Evolutionary conservation across 2,888 invertebrate species (phyloP).

Genomic region (Rhorus exstirpatorius): DNA sequence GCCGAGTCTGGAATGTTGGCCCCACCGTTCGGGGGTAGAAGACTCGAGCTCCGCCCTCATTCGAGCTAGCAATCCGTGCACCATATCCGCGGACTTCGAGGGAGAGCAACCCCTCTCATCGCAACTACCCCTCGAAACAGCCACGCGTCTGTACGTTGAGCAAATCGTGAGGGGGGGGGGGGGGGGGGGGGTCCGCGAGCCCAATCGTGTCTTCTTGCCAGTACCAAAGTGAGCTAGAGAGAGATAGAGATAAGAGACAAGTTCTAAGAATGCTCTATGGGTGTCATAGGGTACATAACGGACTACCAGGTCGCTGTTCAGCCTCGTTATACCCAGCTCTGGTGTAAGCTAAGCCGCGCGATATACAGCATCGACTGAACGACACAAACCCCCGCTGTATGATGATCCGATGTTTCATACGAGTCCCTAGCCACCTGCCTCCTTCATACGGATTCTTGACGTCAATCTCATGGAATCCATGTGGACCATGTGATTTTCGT

Average conservation of each 20-base stretch:
- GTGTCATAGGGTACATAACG: slow-evolving; percentile 31
- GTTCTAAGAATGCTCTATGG: not conserved
- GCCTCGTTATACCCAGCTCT: slow-evolving; percentile 2
- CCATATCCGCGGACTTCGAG: slow-evolving; percentile 46
- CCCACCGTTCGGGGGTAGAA: slow-evolving; percentile 64
- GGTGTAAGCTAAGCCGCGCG: slow-evolving; percentile 13
- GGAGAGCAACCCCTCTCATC: slow-evolving; percentile 51
- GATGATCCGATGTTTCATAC: not conserved
- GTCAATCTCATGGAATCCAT: too few relatives aligned
- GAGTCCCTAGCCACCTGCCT: not conserved
- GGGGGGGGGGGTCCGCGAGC: slow-evolving; percentile 45
- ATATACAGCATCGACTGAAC: slow-evolving; percentile 51
- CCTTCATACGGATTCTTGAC: too few relatives aligned
- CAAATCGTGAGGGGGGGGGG: too few relatives aligned
- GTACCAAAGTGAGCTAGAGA: slow-evolving; percentile 5
- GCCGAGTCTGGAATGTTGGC: slow-evolving; percentile 58
- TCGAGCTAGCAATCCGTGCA: slow-evolving; percentile 66
- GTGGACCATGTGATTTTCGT: too few relatives aligned
- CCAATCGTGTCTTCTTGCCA: slow-evolving; percentile 55
- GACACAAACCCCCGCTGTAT: slow-evolving; percentile 37
- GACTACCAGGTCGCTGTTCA: not conserved
- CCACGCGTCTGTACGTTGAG: slow-evolving; percentile 31
- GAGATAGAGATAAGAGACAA: slow-evolving; percentile 18
- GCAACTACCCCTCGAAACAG: slow-evolving; percentile 45
- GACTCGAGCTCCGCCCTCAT: slow-evolving; percentile 69